A percentile compares a stretch with the other conserved stretches of the same genome.
These are phyloP conservation scores for Cryptotermes secundus DNA, from an alignment of 1,140 invertebrate species.

Conservation along the genomic window DNA sequence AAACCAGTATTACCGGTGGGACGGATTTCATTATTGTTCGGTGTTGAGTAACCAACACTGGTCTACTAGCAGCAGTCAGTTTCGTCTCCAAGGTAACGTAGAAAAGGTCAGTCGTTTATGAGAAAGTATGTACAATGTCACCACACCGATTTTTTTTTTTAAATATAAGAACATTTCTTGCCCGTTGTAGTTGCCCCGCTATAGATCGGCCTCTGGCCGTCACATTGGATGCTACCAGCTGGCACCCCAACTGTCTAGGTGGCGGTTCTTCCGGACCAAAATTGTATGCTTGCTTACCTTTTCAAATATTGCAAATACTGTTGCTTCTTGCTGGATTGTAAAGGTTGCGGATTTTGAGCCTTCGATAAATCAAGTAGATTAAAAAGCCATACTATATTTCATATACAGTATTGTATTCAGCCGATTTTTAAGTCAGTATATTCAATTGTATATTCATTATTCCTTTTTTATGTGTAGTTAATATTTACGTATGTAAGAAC, in stretches of 20 bases:
- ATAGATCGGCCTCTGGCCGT: no score
- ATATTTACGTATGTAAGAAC: not conserved
- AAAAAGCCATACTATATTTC: conserved; percentile 1
- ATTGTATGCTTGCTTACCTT: not conserved
- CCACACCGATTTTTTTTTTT: no score
- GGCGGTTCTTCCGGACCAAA: not conserved
- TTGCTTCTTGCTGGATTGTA: conserved; percentile 9
- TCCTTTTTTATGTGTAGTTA: not conserved
- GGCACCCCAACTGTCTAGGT: not conserved
- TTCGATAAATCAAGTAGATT: conserved; percentile 6
- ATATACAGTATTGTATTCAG: conserved; percentile 2
- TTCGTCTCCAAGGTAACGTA: no score
- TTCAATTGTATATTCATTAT: not conserved
- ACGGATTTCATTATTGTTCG: no score
- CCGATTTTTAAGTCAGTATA: not conserved
- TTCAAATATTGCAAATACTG: not conserved
- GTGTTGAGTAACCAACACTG: no score
- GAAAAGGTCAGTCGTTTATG: no score
- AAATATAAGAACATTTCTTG: no score
- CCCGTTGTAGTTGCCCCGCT: no score
- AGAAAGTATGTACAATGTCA: no score
- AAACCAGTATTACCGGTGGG: no score
- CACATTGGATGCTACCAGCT: not conserved
- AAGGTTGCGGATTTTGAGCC: conserved; percentile 15
- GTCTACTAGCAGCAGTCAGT: no score